Base-by-base conservation (phyloP, 2,888 invertebrate species). In the Atrina japonica region DNA sequence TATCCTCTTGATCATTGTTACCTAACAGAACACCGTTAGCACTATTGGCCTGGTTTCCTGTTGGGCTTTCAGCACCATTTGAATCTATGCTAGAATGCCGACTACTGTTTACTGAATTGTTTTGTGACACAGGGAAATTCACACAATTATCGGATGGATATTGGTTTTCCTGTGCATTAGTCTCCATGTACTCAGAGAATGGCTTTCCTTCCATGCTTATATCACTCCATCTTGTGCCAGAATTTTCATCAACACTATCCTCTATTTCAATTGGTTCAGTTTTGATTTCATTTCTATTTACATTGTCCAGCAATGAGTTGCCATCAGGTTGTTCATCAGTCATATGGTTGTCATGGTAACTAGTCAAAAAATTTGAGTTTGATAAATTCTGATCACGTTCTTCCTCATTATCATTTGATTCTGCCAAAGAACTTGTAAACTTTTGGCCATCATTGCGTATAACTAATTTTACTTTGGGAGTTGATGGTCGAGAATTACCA, bases 401-500 rank as follows among this genome's bases (percentile, higher is more conserved):
- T 18, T 29, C 55, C n/a, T 55, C 59, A 16, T 21, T 53, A 43
- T 53, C 53, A 25, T 27, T 40, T 9, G 41, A 18, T 25, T 52
- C 52, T 43, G 52, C 29, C 9, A 67, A 56, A 1, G 78, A 73
- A 74, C 85, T 85, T 27, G 79, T 78, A 63, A 82, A 83, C 27
- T 80, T 80, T 53, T 78, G 72, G 7, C 85, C 83, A 63, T 84
- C 82, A 40, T 80, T 77, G 53, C 81, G 76, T 14, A 85, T 84
- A 18, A 85, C 81, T 41, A 85, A 73, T 66, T 78, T 83, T 18
- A 72, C 43, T 58, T 72, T 72, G 35, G 71, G 71, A n/a, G 71
- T 72, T 18, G 66, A 58, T 27, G 71, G 71, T 40, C 70, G 53
- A 1, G 68, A 68, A 7, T 47, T 40, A n/a, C 43, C 47, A 30